A percentile compares a stretch with the other conserved stretches of the same genome.
These are phyloP conservation scores for Nothocercus nigrocapillus DNA, from an alignment of 2,113 vertebrate genomes.

Conservation along the genomic window DNA sequence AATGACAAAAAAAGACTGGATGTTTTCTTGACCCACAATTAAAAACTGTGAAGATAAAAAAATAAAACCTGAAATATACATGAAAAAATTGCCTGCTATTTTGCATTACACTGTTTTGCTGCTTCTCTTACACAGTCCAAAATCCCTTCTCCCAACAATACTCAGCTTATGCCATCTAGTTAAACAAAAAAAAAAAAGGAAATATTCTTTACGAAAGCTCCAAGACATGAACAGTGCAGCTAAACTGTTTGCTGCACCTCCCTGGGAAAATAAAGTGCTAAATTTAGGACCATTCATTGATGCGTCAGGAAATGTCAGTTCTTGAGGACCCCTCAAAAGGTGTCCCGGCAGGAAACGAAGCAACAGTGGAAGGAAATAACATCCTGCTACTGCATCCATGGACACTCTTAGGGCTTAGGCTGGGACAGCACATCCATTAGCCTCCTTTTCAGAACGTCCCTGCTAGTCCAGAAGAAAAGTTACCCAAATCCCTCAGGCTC, in stretches of 20 bases:
- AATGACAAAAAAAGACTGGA: background rate
- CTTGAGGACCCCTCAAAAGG: background rate
- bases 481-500: background rate
- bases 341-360: background rate
- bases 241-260: accelerated
- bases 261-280: background rate
- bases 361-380: background rate
- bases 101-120: background rate
- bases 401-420: background rate
- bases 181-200: background rate
- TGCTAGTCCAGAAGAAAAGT: background rate
- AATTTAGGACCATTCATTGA: background rate
- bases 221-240: too few species aligned
- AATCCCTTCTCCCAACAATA: background rate
- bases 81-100: background rate
- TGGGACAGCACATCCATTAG: background rate
- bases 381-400: background rate
- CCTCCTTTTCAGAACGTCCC: background rate
- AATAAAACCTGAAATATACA: background rate
- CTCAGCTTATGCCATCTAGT: background rate
- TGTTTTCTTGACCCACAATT: conserved; percentile 4
- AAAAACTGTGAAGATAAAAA: background rate
- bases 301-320: background rate
- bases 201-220: background rate
- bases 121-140: too few species aligned